A percentile compares a stretch with the other conserved stretches of the same genome.
Conservation (phyloP, 1,140 invertebrate species). For the Aculops lycopersici region DNA sequence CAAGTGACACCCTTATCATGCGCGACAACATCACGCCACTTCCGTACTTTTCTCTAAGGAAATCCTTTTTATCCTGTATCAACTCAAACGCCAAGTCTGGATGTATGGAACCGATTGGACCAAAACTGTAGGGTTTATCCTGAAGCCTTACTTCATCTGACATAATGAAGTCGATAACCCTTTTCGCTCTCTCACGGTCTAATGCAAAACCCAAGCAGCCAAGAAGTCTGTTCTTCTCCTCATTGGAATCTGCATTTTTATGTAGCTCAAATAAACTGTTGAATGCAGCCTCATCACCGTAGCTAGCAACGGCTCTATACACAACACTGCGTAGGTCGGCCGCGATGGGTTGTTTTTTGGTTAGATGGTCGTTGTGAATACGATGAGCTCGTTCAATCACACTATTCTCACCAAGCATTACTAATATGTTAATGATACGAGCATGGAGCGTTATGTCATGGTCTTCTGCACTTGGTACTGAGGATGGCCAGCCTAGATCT, state of each 20-base stretch:
- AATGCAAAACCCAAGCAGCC: constrained; percentile 39
- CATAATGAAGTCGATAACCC: constrained; percentile 29
- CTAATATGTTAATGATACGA: constrained; percentile 43
- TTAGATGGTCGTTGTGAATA: constrained; percentile 33
- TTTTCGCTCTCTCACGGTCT: constrained; percentile 30
- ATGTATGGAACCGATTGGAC: too few species aligned
- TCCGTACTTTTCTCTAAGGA: constrained; percentile 34
- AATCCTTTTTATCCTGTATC: constrained; percentile 47
- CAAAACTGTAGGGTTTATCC: constrained; percentile 57
- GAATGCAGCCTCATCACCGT: constrained; percentile 32
- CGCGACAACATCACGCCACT: too few species aligned
- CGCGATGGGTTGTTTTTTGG: constrained; percentile 27
- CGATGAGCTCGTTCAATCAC: constrained; percentile 35
- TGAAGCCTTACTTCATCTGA: constrained; percentile 75
- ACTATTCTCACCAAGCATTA: constrained; percentile 36
- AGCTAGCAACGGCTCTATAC: constrained; percentile 43
- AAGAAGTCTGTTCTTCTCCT: constrained; percentile 64
- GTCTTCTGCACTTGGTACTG: constrained; percentile 22
- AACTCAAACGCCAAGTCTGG: constrained; percentile 63
- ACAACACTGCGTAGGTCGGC: constrained; percentile 58
- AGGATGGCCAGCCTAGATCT: constrained; percentile 34
- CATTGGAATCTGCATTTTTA: constrained; percentile 37
- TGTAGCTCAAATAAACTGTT: constrained; percentile 36
- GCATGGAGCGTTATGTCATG: constrained; percentile 47
- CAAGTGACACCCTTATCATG: constrained; percentile 28